Evolutionary conservation across 1,140 invertebrate genomes (phyloP).

Genomic region (Micrasema minimum): DNA sequence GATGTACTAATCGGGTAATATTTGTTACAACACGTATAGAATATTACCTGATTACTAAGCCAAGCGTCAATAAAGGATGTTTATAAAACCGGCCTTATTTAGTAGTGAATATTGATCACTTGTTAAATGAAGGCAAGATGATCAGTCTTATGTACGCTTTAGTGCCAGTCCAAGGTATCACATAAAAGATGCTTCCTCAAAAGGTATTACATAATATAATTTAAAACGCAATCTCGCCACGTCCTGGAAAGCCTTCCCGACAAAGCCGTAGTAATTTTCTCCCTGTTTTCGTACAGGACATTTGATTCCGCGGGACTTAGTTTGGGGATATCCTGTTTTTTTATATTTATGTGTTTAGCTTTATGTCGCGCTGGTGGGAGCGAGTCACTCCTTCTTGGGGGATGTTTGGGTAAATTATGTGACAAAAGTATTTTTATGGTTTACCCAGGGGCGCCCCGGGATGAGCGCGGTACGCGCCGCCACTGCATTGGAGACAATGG

Average conservation of each 20-base stretch:
- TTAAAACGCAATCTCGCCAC: too few species aligned
- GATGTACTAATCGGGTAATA: too few species aligned
- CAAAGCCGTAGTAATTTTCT: slow-evolving; percentile 12
- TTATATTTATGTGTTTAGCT: slow-evolving; percentile 55
- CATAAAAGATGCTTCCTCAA: too few species aligned
- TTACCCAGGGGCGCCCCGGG: slow-evolving; percentile 5
- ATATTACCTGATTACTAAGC: too few species aligned
- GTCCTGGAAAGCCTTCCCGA: background rate
- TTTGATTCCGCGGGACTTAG: slow-evolving; percentile 52
- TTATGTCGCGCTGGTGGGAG: slow-evolving; percentile 52
- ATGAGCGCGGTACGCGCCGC: slow-evolving; percentile 2
- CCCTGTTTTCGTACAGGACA: slow-evolving; percentile 44
- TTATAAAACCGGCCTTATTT: too few species aligned
- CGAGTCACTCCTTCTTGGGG: slow-evolving; percentile 45
- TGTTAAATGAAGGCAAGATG: too few species aligned
- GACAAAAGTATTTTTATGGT: slow-evolving; percentile 54
- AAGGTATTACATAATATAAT: too few species aligned
- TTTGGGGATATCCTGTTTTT: slow-evolving; percentile 50
- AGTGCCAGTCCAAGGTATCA: too few species aligned
- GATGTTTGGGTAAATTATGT: slow-evolving; percentile 52
- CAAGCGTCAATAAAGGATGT: too few species aligned
- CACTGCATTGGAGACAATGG: slow-evolving; percentile 18
- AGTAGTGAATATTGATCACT: too few species aligned
- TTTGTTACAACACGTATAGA: too few species aligned
- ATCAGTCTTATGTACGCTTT: too few species aligned